Evolutionary conservation across 2,113 vertebrate genomes (phyloP).

Genomic region (Mionectes macconnelli): DNA sequence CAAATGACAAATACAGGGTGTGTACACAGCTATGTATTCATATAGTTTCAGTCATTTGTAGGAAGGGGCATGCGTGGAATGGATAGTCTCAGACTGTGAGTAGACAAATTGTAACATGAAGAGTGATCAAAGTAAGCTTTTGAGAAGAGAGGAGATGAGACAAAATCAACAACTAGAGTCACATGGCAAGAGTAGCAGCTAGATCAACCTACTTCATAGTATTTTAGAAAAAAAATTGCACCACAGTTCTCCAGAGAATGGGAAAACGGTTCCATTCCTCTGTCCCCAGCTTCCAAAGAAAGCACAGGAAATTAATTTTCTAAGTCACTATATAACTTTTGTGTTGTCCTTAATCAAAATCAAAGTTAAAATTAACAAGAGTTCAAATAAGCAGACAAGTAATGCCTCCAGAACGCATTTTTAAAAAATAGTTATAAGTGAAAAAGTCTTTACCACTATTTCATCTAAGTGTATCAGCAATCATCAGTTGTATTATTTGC

Average conservation of each 20-base stretch:
- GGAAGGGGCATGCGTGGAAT: background rate
- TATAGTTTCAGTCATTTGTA: background rate
- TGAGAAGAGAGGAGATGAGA: background rate
- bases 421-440: background rate
- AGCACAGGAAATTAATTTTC: background rate
- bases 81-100: background rate
- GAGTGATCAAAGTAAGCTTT: constrained; percentile 21
- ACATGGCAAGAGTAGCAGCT: background rate
- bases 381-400: background rate
- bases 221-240: background rate
- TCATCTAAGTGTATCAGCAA: background rate
- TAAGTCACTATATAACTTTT: background rate
- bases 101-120: background rate
- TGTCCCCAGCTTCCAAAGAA: background rate
- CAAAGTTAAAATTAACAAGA: background rate
- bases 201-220: background rate
- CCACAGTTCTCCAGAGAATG: background rate
- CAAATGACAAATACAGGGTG: background rate
- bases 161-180: background rate
- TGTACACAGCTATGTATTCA: background rate
- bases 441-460: background rate
- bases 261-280: background rate
- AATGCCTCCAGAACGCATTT: background rate
- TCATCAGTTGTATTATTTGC: background rate
- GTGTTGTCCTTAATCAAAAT: background rate